Base-by-base conservation (phyloP, 1,140 invertebrate species). In the Cotesia vestalis region DNA sequence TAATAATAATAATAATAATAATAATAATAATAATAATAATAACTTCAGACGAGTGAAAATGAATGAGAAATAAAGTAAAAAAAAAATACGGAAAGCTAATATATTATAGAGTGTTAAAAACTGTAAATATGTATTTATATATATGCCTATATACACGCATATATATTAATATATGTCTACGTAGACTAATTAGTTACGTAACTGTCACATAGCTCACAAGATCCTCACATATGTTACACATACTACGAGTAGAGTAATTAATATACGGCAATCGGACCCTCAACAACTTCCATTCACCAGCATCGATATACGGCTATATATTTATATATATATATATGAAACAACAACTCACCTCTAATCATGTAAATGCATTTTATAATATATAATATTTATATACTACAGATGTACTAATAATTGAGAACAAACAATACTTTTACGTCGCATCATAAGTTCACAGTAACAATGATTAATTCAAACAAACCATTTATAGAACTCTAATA, bases 191-290 rank as follows among this genome's bases (percentile, higher is more conserved):
- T 66, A 59, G 69, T 71, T 69, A 51, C 34, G 52, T 77, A 40
- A 52, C 17, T 35, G 36, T 60, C 64, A 67, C 64, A 72, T 67
- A 20, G 68, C 64, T 66, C 71, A 74, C 61, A 69, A 71, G 70
- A 75, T 77, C 66, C 55, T 71, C 78, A 81, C 78, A 80, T 78
- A 78, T 73, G 77, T 77, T 77, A 84, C 83, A 85, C 80, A 82
- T 78, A 84, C 79, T 79, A 51, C 64, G 38, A 72, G 79, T 79
- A 81, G 84, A 84, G 84, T 46, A 46, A 46, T 46, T 84, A 80
- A 83, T 84, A 20, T 55, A 81, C 81, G 2, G 40, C 4, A 8
- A 46, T 46, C 81, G 77, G 79, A 77, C 74, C 80, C 76, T 80
- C 75, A 46, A 46, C 40, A 46, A 46, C 4, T 46, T 46, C 11